These are phyloP conservation scores for Gopherus evgoodei DNA, from an alignment of 2,113 vertebrate genomes.

Conservation along the genomic window DNA sequence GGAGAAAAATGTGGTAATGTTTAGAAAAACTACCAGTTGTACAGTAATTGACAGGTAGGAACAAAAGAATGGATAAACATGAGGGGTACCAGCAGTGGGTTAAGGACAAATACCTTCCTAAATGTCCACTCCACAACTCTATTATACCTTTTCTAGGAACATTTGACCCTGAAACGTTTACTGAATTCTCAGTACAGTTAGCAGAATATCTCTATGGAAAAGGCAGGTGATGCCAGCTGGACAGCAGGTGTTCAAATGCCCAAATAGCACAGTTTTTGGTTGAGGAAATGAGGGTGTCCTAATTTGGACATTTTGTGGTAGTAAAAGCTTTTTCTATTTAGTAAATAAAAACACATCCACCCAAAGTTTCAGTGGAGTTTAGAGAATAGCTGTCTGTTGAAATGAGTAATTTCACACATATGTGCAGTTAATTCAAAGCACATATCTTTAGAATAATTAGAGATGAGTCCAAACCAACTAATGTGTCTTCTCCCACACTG, in stretches of 20 bases:
- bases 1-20: neutral
- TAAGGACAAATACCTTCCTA: neutral
- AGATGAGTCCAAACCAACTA: neutral
- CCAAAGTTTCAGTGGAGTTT: slow-evolving; percentile 48
- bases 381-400: slow-evolving; percentile 42
- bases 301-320: slow-evolving; percentile 15
- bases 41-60: neutral
- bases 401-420: slow-evolving; percentile 4
- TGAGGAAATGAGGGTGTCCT: neutral
- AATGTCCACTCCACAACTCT: accelerated
- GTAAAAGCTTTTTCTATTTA: slow-evolving; percentile 1
- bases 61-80: accelerated
- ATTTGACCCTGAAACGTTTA: accelerated
- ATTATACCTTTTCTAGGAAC: neutral
- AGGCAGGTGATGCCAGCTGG: neutral
- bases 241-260: accelerated
- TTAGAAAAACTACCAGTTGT: neutral
- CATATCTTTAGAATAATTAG: neutral
- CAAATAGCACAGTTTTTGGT: too few relatives aligned
- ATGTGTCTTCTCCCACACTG: neutral
- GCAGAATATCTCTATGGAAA: accelerated
- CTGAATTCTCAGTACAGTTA: neutral
- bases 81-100: neutral
- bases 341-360: slow-evolving; percentile 4
- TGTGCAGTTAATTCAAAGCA: slow-evolving; percentile 36